Evolutionary conservation across 2,888 invertebrate species (phyloP).

Genomic region (Clanis bilineata): DNA sequence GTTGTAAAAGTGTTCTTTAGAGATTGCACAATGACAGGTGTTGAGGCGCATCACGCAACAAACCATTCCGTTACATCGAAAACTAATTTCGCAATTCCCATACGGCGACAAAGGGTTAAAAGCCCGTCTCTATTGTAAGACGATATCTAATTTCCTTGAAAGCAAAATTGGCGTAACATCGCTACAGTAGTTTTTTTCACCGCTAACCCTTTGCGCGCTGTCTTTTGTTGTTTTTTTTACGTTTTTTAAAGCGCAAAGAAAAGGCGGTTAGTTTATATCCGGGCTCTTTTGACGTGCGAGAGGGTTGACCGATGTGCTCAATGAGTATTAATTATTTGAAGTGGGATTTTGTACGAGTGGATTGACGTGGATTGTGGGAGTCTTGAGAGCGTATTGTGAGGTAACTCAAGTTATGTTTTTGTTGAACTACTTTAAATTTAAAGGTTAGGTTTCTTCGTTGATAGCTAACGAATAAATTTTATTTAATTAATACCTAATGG

Average conservation of each 20-base stretch:
- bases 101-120: conserved; percentile 72
- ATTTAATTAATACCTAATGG: background rate
- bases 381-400: conserved; percentile 17
- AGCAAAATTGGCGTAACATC: conserved; percentile 82
- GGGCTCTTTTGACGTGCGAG: conserved; percentile 69
- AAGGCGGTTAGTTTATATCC: conserved; percentile 83
- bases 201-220: conserved; percentile 63
- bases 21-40: conserved; percentile 25
- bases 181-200: conserved; percentile 59
- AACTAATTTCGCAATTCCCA: conserved; percentile 66
- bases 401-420: conserved; percentile 1
- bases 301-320: conserved; percentile 70
- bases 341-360: conserved; percentile 55
- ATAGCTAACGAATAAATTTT: background rate
- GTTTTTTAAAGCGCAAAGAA: conserved; percentile 73
- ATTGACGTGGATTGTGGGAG: conserved; percentile 57
- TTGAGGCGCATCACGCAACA: conserved; percentile 37
- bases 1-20: background rate
- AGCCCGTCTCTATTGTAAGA: conserved; percentile 64
- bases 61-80: conserved; percentile 47
- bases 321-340: conserved; percentile 79
- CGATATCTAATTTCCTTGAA: conserved; percentile 82
- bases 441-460: background rate
- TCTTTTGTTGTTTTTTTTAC: conserved; percentile 62
- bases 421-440: background rate